Base-by-base conservation (phyloP, 2,797 vertebrate species). In the Ctenosaura bakeri region DNA sequence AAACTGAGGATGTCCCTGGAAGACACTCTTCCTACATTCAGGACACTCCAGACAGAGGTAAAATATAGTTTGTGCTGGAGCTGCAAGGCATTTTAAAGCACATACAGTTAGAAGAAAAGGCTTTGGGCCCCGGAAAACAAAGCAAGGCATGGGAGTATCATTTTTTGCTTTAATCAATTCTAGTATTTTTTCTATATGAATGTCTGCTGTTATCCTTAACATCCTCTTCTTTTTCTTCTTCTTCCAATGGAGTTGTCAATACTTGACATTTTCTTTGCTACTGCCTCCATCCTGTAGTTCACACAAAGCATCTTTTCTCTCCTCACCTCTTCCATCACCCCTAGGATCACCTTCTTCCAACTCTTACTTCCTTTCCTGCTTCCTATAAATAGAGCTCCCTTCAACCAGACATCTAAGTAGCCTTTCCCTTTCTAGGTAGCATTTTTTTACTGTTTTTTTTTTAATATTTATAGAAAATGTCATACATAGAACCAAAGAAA, bases 1-100 rank as follows among this genome's bases (percentile, higher is more conserved):
- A 84, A 88, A 88, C 38, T 90, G 80, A 78, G 90, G 56, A 71
- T 78, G 62, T 88, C 90, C 42, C 35, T 90, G 38, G 90, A 90
- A 69, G 86, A 78, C 42, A 90, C 90, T 22, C 90, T 56, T 46
- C 86, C 90, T 54, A 71, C 86, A 88, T 84, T 88, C 74, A 87
- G 62, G 29, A 71, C 62, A 13, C 20, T 77, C 35, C 90, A 84
- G 50, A 54, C 62, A 69, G 73, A 87, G 89, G 46, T 90, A 83
- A 88, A 84, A 77, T 0, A 56, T 38, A 22, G 24, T 56, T n/a
- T 13, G 50, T 89, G 32, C 2, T n/a, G 26, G 38, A 16, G 18
- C 6, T 76, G 12, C 32, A 50, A 56, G 54, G 24, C 29, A 83
- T 62, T 89, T 38, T 62, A 74, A 83, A n/a, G 71, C n/a, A 29